Base-by-base conservation (phyloP, 1,140 invertebrate species). In the Globodera ellingtonae region DNA sequence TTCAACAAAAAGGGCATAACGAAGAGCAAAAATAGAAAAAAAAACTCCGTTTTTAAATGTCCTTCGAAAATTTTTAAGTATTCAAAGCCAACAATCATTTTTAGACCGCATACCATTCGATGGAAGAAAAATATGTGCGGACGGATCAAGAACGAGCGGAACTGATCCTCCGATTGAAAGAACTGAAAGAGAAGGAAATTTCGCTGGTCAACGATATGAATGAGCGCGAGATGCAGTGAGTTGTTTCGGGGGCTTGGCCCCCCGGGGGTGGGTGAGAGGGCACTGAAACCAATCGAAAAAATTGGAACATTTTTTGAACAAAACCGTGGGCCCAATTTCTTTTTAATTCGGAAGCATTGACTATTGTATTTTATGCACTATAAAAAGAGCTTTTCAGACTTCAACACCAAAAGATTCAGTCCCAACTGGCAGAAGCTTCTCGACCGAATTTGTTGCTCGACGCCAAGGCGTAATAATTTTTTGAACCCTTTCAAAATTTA, bases 201-300 rank as follows among this genome's bases (percentile, higher is more conserved):
- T 71, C 75, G 24, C 52, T 83, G 24, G 52, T 86, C 46, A 84
- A 84, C 50, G 83, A 84, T 13, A 82, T 82, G 70, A 84, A 84
- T 52, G 83, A 84, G 35, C 71, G 70, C 47, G 83, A 85, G 70
- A 79, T 85, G 74, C 73, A 86, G 84, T 84, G 56, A 72, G 84
- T 66, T 15, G 35, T 35, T 35, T 35, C 1, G 35, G 35, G 35
- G 35, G 35, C 35, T 35, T 35, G 35, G 35, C 35, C 35, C 35
- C 0, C 35, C 35, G 35, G 35, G 35, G 0, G 35, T n/a, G 35
- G 35, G 35, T 35, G 35, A 35, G 35, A 35, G 35, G 35, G 35
- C 35, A 3, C 35, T 1, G 35, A 0, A 35, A 35, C 35, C 35
- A 35, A 35, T 35, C 35, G 35, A 35, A 35, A 35, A 3, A 35